Conservation (phyloP, 2,888 invertebrate genomes). For the Loripinus fragilis region DNA sequence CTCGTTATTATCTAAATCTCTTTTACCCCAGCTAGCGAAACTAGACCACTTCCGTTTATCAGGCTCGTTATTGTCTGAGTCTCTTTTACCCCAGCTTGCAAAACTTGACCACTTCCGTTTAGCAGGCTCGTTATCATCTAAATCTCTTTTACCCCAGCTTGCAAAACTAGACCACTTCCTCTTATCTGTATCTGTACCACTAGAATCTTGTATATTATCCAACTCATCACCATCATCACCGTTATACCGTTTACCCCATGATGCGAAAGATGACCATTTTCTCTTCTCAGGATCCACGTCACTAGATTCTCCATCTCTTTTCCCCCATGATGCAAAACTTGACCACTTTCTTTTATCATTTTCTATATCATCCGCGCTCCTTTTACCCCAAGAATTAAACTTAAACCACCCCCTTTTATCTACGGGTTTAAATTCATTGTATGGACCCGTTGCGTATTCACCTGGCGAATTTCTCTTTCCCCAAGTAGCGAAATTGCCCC, state of each 20-base stretch:
- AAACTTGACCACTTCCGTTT: constrained; percentile 49
- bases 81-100: constrained; percentile 50
- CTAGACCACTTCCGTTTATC: constrained; percentile 51
- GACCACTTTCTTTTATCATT: constrained; percentile 45
- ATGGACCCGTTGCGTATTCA: not conserved
- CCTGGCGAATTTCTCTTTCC: constrained; percentile 28
- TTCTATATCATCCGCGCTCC: constrained; percentile 12
- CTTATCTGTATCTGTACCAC: constrained; percentile 21
- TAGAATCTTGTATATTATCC: constrained; percentile 3
- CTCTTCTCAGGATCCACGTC: constrained; percentile 32
- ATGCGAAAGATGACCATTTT: constrained; percentile 48
- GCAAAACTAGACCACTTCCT: constrained; percentile 42
- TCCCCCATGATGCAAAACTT: constrained; percentile 39
- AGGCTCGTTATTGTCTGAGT: not conserved
- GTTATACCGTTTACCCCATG: constrained; percentile 51
- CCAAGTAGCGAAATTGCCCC: constrained; percentile 35
- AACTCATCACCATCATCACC: not conserved
- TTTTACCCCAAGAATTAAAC: constrained; percentile 54
- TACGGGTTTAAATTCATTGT: constrained; percentile 8
- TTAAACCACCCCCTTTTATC: constrained; percentile 43
- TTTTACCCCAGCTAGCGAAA: constrained; percentile 55
- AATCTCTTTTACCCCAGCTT: constrained; percentile 44
- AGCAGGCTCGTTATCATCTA: not conserved
- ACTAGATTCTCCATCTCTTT: constrained; percentile 27
- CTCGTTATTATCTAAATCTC: constrained; percentile 11